Conservation (phyloP, 2,113 vertebrate genomes). For the Podarcis cretensis region DNA sequence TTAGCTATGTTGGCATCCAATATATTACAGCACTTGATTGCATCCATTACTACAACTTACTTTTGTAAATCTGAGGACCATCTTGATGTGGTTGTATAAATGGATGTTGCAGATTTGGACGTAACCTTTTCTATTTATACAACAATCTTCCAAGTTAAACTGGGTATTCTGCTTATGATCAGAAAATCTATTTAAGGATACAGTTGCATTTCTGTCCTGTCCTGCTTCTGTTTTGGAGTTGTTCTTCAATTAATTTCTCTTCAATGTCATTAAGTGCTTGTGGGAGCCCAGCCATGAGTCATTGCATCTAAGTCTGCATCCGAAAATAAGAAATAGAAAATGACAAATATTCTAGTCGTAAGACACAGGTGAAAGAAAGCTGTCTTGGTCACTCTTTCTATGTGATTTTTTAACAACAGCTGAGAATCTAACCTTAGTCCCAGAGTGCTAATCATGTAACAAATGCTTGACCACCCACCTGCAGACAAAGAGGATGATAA, state of each 20-base stretch:
- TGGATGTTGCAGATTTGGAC: background rate
- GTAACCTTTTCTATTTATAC: background rate
- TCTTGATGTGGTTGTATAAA: background rate
- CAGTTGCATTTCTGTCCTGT: slow-evolving; percentile 20
- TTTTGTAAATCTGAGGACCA: background rate
- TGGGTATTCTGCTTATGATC: background rate
- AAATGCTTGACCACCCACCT: background rate
- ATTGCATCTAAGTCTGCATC: slow-evolving; percentile 4
- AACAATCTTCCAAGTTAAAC: background rate
- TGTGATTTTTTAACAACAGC: background rate
- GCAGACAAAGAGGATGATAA: background rate
- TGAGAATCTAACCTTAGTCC: background rate
- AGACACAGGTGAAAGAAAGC: background rate
- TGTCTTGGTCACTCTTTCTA: slow-evolving; percentile 19
- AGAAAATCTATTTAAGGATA: slow-evolving; percentile 12
- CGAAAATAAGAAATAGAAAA: slow-evolving; percentile 23
- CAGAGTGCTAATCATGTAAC: slow-evolving; percentile 25
- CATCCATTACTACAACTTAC: background rate
- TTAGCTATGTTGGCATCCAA: background rate
- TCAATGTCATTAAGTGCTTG: background rate
- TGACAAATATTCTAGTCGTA: background rate
- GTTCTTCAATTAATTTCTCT: background rate
- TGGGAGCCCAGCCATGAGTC: slow-evolving; percentile 18
- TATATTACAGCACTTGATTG: background rate
- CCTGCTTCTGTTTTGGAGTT: slow-evolving; percentile 14